phyloP scores from a whole-genome alignment of 2,113 vertebrate genomes.

The Eretmochelys imbricata region DNA sequence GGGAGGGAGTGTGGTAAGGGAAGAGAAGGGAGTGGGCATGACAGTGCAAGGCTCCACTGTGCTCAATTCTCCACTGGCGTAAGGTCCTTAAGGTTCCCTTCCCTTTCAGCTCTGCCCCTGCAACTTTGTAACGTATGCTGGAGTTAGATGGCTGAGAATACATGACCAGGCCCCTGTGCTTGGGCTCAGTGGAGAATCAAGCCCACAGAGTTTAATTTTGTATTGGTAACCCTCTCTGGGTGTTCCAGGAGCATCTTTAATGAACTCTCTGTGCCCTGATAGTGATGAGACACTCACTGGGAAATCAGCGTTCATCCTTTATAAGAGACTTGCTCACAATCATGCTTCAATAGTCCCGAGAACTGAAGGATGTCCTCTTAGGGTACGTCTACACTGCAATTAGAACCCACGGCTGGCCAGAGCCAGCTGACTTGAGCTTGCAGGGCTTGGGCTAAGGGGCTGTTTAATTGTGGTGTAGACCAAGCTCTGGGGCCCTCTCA shows the following conservation, averaged over 20 bases:
- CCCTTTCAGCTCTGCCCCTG: background rate
- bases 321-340: background rate
- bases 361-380: background rate
- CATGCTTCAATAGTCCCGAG: background rate
- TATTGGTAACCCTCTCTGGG: background rate
- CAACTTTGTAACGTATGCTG: background rate
- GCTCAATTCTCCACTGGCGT: fast-evolving
- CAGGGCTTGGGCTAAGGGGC: background rate
- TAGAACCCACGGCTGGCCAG: background rate
- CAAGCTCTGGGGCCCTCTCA: background rate
- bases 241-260: background rate
- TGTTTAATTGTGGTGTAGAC: background rate
- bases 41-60: background rate
- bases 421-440: background rate
- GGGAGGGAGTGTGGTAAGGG: background rate
- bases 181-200: background rate
- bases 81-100: background rate
- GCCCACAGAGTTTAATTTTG: background rate
- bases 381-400: background rate
- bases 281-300: background rate
- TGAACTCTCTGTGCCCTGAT: background rate
- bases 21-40: background rate
- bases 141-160: background rate
- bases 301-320: background rate
- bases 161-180: fast-evolving